phyloP scores from a whole-genome alignment of 1,140 invertebrate species.

The Diachasma alloeum region DNA sequence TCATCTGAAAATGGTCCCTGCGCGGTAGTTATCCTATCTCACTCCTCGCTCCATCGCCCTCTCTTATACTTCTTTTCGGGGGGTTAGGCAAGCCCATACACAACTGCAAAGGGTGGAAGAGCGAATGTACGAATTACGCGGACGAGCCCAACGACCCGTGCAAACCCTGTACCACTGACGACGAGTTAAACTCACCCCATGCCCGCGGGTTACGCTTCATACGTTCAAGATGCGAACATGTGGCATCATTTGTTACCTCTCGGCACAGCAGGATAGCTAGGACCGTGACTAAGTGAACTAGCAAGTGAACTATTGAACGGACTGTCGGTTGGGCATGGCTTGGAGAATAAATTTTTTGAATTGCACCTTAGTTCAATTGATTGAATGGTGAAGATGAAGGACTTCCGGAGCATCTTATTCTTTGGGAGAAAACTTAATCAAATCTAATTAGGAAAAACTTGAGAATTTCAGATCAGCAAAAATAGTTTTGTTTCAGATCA shows the following conservation, averaged over 20 bases:
- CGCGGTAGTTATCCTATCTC: constrained; percentile 46
- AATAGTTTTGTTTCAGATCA: too few relatives aligned
- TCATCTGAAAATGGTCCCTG: constrained; percentile 50
- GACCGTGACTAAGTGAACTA: not conserved
- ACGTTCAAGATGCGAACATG: constrained; percentile 61
- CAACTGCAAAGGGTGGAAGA: not conserved
- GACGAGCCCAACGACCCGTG: constrained; percentile 22
- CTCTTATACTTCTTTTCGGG: constrained; percentile 16
- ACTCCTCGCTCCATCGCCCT: constrained; percentile 1
- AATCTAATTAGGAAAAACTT: too few relatives aligned
- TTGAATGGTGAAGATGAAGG: not conserved
- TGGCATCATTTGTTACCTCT: constrained; percentile 62
- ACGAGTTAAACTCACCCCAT: constrained; percentile 26
- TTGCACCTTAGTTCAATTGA: not conserved
- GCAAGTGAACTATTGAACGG: constrained; percentile 4
- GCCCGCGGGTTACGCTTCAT: constrained; percentile 34
- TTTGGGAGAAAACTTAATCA: too few relatives aligned
- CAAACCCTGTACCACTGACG: not conserved
- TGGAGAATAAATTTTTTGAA: not conserved
- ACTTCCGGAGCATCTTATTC: too few relatives aligned
- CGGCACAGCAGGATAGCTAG: constrained; percentile 11
- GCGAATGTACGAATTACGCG: constrained; percentile 47
- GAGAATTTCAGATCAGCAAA: too few relatives aligned
- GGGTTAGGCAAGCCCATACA: not conserved
- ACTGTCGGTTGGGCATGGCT: not conserved